These are phyloP conservation scores for Macropis europaea DNA, from an alignment of 2,888 invertebrate species.

Conservation along the genomic window DNA sequence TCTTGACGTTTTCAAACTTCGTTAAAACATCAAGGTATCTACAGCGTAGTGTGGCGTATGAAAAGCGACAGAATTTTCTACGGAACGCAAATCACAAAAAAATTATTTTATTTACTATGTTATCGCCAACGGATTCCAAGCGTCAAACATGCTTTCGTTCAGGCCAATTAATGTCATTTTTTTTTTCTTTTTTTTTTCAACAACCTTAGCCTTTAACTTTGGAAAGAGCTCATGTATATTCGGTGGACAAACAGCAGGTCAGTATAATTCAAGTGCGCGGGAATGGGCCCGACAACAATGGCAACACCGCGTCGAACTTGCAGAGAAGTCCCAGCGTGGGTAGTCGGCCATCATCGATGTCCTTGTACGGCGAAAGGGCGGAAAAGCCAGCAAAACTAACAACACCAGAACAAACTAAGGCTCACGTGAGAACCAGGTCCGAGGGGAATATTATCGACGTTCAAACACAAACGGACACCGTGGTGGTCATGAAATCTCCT, in stretches of 20 bases:
- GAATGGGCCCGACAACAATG: slow-evolving; percentile 72
- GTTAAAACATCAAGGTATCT: no score
- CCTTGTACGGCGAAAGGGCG: slow-evolving; percentile 71
- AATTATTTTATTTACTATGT: no score
- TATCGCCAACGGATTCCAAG: no score
- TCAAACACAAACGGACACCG: slow-evolving; percentile 76
- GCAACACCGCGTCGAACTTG: slow-evolving; percentile 76
- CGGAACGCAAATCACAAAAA: no score
- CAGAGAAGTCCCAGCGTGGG: slow-evolving; percentile 79
- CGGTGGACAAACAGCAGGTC: slow-evolving; percentile 88
- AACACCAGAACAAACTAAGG: slow-evolving; percentile 71
- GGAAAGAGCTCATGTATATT: slow-evolving; percentile 87
- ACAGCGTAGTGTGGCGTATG: no score
- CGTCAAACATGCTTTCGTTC: not conserved
- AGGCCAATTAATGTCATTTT: slow-evolving; percentile 11
- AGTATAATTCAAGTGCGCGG: slow-evolving; percentile 84
- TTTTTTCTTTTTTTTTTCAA: slow-evolving; percentile 45
- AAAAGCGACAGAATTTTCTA: no score
- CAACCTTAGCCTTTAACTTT: slow-evolving; percentile 79
- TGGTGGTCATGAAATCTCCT: slow-evolving; percentile 71
- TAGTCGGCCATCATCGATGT: slow-evolving; percentile 76
- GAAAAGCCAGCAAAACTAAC: slow-evolving; percentile 71
- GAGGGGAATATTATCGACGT: slow-evolving; percentile 84
- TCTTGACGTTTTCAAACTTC: no score
- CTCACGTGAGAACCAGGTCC: slow-evolving; percentile 81